Evolutionary conservation across 2,113 vertebrate species (phyloP).

Genomic region (Heliornis fulica): DNA sequence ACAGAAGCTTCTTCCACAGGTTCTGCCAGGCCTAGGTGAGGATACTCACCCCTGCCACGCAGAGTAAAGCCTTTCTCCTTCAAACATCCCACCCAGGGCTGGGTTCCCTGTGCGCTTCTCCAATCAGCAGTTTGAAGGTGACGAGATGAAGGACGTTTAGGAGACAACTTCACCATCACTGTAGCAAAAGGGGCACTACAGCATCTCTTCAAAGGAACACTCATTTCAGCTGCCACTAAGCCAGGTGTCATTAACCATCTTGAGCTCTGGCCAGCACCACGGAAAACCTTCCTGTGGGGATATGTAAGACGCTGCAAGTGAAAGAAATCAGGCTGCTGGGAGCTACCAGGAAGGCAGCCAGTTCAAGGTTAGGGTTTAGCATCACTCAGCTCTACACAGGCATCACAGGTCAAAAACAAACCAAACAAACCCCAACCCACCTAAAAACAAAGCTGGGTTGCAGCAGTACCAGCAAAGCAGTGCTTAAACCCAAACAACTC

Average conservation of each 20-base stretch:
- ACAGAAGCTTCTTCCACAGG: not conserved
- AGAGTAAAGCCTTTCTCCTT: not conserved
- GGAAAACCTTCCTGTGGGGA: not conserved
- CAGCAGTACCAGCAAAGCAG: not conserved
- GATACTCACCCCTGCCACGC: not conserved
- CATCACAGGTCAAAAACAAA: not conserved
- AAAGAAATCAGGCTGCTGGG: not conserved
- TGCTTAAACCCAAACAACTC: not conserved
- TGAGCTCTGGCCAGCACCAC: not conserved
- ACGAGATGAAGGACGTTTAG: not conserved
- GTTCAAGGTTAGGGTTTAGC: not conserved
- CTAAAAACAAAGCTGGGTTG: not conserved
- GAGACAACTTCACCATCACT: not conserved
- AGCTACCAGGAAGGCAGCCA: not conserved
- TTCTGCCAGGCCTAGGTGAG: not conserved
- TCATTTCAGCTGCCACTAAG: not conserved
- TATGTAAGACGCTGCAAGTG: not conserved
- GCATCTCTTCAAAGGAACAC: not conserved
- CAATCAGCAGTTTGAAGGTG: not conserved
- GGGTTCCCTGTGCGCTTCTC: not conserved
- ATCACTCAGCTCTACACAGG: not conserved
- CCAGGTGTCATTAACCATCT: not conserved
- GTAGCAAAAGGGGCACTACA: not conserved
- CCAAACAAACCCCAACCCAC: too few species aligned
- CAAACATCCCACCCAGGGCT: fast-evolving